Evolutionary conservation across 2,888 invertebrate genomes (phyloP).

Genomic region (Sisyra terminalis): DNA sequence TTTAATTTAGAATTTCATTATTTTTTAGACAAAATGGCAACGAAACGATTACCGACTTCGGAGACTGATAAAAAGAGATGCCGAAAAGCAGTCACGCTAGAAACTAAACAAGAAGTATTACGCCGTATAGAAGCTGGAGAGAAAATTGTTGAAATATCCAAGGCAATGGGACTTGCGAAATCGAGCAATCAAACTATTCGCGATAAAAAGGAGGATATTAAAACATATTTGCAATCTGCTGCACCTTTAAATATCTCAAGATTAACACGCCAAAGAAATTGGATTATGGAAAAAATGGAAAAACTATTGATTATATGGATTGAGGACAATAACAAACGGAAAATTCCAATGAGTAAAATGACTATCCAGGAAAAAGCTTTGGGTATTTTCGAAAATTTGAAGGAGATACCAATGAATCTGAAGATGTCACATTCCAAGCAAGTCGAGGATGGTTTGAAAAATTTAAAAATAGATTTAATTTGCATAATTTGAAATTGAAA

Average conservation of each 20-base stretch:
- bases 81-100: slow-evolving; percentile 11
- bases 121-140: slow-evolving; percentile 12
- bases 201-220: slow-evolving; percentile 14
- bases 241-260: slow-evolving; percentile 13
- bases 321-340: slow-evolving; percentile 13
- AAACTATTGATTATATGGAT: slow-evolving; percentile 11
- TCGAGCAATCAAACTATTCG: slow-evolving; percentile 12
- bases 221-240: slow-evolving; percentile 13
- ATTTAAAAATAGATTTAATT: slow-evolving; percentile 9
- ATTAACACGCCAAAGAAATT: slow-evolving; percentile 12
- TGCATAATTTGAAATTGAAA: slow-evolving; percentile 13
- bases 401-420: slow-evolving; percentile 6
- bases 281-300: slow-evolving; percentile 13
- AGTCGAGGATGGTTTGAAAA: slow-evolving; percentile 14
- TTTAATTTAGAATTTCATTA: no score
- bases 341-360: slow-evolving; percentile 14
- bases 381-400: slow-evolving; percentile 13
- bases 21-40: no score
- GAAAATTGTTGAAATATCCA: slow-evolving; percentile 13
- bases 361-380: slow-evolving; percentile 15
- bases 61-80: slow-evolving; percentile 9
- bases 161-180: slow-evolving; percentile 10
- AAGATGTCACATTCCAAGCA: slow-evolving; percentile 11
- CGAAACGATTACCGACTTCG: no score
- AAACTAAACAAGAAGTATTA: slow-evolving; percentile 12